Base-by-base conservation (phyloP, 2,888 invertebrate species). In the Caenorhabditis sulstoni region DNA sequence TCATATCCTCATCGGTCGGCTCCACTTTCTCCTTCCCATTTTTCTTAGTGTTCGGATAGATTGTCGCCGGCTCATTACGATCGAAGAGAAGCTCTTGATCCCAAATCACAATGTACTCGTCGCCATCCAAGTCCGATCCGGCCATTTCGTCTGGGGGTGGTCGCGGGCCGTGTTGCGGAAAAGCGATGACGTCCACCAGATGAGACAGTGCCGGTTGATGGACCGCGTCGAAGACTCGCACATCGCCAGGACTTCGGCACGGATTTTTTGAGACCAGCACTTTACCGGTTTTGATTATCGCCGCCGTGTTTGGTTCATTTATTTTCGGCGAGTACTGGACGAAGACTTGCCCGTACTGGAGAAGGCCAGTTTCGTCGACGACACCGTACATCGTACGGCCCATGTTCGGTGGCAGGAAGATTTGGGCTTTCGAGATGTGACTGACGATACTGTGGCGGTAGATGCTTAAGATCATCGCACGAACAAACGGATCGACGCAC, bases 61-160 rank as follows among this genome's bases (percentile, higher is more conserved):
- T 35, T 84, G 85, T 85, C 3, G 88, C 78, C 39, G 61, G 50
- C 61, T 88, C 87, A 62, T 87, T 90, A 22, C 62, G 65, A 8
- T 88, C 87, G 49, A 90, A 88, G 41, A 90, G 86, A 29, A 91
- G 75, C 11, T 86, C 79, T 39, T 85, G 71, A 70, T 90, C 87
- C 91, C 91, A 91, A 20, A 90, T 86, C 8, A 91, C 90, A 58
- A 90, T 88, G 83, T 89, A 91, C 78, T 91, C 90, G 78, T 91
- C 91, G 0, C 91, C 91, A 75, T 91, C 91, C 71, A 91, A 79
- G 81, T 91, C 91, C 4, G 91, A 91, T 2, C 91, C 91, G 9
- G 91, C 90, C 90, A 91, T 91, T 84, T 91, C 90, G 80, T 91
- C 90, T 1, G 91, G 88, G 80, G 91, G 91, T 2, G 91, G 91